Evolutionary conservation across 2,888 invertebrate genomes (phyloP).

Genomic region (Hypercompe scribonia): DNA sequence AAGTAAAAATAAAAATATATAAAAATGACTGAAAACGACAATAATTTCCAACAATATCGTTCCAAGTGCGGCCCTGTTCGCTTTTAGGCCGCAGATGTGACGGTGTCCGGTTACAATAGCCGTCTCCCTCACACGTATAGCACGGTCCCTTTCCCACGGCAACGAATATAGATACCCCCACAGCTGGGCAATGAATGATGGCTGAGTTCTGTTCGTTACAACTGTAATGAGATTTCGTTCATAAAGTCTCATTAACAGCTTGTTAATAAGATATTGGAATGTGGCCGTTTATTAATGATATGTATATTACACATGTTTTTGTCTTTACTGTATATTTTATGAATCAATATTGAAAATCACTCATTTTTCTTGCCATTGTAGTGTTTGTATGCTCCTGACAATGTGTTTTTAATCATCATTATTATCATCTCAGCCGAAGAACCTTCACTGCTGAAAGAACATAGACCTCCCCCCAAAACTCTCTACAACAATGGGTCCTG

Average conservation of each 20-base stretch:
- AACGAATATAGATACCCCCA: conserved; percentile 57
- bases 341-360: not conserved
- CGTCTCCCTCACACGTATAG: conserved; percentile 58
- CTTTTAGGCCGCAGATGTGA: conserved; percentile 82
- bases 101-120: conserved; percentile 73
- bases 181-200: conserved; percentile 43
- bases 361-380: not conserved
- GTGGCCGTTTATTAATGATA: not conserved
- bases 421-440: no score
- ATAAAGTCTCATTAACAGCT: not conserved
- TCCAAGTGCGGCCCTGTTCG: conserved; percentile 67
- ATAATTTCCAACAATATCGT: conserved; percentile 53
- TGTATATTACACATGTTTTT: not conserved
- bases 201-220: conserved; percentile 13
- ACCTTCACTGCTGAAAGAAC: no score
- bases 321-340: no score
- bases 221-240: conserved; percentile 12
- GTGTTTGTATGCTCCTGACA: no score
- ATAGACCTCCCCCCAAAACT: no score
- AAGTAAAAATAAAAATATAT: conserved; percentile 21
- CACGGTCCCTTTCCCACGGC: conserved; percentile 58
- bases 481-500: not conserved
- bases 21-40: conserved; percentile 40
- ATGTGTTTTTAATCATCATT: no score
- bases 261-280: not conserved